Base-by-base conservation (phyloP, 2,797 vertebrate species). In the Gorsachius magnificus region DNA sequence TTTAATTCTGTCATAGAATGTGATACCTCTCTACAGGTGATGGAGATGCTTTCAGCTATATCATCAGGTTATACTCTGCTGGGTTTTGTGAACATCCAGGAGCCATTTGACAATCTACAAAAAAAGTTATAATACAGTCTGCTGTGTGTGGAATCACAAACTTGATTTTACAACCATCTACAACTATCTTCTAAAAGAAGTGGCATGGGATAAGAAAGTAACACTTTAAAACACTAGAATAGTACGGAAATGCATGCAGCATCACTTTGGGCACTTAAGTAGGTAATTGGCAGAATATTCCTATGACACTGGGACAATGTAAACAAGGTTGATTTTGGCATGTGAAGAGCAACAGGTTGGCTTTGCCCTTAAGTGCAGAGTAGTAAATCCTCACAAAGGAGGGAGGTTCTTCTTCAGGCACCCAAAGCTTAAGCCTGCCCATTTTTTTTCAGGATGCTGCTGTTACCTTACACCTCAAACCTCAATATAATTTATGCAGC, bases 251-350 rank as follows among this genome's bases (percentile, higher is more conserved):
- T 31, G 19, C 41, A 56, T 60, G 43, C 4, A 1, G 3, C 64
- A 56, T 43, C 9, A 10, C 51, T 45, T 24, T 17, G 16, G 75
- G 26, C n/a, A 58, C 45, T 81, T 70, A 79, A 41, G n/a, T 7
- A 57, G 18, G 28, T 50, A 75, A 86, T 11, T 2, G 3, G 33
- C 54, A 72, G 35, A 71, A 81, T 22, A 79, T 17, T 84, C 79
- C 33, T 71, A 35, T 41, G 65, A 61, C 66, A 76, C 13, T 46
- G 16, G 29, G 33, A 61, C 28, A 77, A 79, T 7, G 22, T 31
- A 75, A 66, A 93, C 19, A 9, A 63, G 13, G 51, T 66, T 89
- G 38, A 63, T 89, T 92, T 82, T 72, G n/a, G 63, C 79, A 35
- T 8, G 11, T 48, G 58, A 82, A 79, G 28, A 72, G 35, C 41